Evolutionary conservation across 1,140 invertebrate species (phyloP).

Genomic region (Drosophila tani): DNA sequence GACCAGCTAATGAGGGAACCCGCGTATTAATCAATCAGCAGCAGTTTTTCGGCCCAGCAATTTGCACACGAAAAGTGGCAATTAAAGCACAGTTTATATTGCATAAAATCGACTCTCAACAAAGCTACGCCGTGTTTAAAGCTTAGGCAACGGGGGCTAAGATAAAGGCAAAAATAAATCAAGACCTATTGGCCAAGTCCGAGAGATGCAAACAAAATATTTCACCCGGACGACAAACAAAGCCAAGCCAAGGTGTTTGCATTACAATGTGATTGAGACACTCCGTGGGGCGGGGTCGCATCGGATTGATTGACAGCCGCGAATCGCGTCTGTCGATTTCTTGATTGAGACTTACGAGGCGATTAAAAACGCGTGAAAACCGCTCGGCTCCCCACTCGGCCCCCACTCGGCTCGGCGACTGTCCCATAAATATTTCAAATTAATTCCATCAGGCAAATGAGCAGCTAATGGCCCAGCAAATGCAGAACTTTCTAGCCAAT

Average conservation of each 20-base stretch:
- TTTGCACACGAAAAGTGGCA: conserved; percentile 57
- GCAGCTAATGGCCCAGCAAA: conserved; percentile 37
- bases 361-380: conserved; percentile 56
- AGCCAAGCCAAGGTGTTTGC: conserved; percentile 59
- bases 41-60: conserved; percentile 34
- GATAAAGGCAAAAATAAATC: conserved; percentile 22
- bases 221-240: conserved; percentile 46
- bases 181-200: conserved; percentile 56
- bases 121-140: conserved; percentile 20
- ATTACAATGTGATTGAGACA: conserved; percentile 60
- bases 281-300: conserved; percentile 23
- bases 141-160: conserved; percentile 39
- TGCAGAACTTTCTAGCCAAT: conserved; percentile 45
- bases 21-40: conserved; percentile 48
- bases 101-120: conserved; percentile 45
- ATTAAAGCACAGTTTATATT: conserved; percentile 70
- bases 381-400: conserved; percentile 6
- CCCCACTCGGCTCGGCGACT: neutral
- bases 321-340: conserved; percentile 37
- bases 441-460: conserved; percentile 45
- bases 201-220: conserved; percentile 62
- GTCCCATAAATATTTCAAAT: conserved; percentile 42
- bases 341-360: conserved; percentile 46
- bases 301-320: conserved; percentile 59
- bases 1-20: conserved; percentile 38